Percentiles rank a stretch among this genome's conserved stretches.
phyloP scores from a whole-genome alignment of 2,113 vertebrate genomes.

The Aramus guarauna region DNA sequence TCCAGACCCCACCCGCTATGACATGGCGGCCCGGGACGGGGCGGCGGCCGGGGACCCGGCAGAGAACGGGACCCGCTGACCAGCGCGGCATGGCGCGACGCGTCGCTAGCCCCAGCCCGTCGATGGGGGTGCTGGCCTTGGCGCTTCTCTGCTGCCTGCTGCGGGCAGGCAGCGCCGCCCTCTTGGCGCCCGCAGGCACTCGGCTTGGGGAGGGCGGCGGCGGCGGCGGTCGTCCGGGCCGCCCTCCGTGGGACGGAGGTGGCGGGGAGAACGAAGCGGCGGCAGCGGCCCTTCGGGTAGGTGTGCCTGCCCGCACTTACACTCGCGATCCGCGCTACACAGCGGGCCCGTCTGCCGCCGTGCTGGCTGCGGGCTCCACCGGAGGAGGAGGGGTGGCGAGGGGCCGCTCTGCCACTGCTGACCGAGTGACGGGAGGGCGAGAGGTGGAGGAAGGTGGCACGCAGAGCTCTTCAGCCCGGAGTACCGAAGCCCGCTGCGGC shows the following conservation, averaged over 20 bases:
- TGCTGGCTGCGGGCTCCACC: not conserved
- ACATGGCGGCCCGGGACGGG: not conserved
- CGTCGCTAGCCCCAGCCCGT: fast-evolving
- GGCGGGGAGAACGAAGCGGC: not conserved
- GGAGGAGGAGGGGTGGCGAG: too few species aligned
- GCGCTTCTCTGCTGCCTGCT: not conserved
- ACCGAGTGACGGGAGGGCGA: fast-evolving
- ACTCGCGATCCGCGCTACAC: fast-evolving
- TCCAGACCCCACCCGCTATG: not conserved
- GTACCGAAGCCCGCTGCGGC: not conserved
- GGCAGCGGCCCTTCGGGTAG: slow-evolving; percentile 11
- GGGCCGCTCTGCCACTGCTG: not conserved
- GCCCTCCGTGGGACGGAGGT: not conserved
- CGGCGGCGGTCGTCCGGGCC: too few species aligned
- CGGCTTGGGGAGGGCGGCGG: not conserved
- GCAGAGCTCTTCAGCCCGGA: not conserved
- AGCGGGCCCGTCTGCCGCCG: not conserved
- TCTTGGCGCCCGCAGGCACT: not conserved
- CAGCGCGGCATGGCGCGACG: fast-evolving
- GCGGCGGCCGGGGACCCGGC: not conserved
- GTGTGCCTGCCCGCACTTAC: not conserved
- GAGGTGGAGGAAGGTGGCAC: not conserved
- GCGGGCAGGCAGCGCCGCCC: not conserved
- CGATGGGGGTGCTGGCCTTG: not conserved
- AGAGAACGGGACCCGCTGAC: fast-evolving